Percentiles rank a stretch among this genome's conserved stretches.
These are phyloP conservation scores for Atrina japonica DNA, from an alignment of 2,888 invertebrate species.

Conservation along the genomic window DNA sequence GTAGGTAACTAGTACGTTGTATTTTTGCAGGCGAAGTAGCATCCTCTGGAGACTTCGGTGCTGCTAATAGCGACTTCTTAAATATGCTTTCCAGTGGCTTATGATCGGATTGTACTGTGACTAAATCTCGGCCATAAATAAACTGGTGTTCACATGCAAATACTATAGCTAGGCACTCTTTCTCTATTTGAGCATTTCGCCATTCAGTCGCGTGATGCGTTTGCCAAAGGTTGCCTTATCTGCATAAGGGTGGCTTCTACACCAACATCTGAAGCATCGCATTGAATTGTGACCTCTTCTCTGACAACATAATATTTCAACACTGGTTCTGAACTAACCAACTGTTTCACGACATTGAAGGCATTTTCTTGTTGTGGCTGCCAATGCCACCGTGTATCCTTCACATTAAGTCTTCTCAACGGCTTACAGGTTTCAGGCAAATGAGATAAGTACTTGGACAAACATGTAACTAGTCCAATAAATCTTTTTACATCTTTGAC, in stretches of 20 bases:
- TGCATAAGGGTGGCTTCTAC: constrained; percentile 48
- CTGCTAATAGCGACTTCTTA: constrained; percentile 39
- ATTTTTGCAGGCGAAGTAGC: constrained; percentile 44
- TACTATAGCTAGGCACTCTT: constrained; percentile 52
- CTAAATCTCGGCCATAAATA: constrained; percentile 47
- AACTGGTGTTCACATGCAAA: constrained; percentile 41
- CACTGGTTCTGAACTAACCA: constrained; percentile 32
- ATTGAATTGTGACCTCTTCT: constrained; percentile 44
- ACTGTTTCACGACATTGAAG: constrained; percentile 29
- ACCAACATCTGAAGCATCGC: constrained; percentile 44
- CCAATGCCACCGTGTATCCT: constrained; percentile 35
- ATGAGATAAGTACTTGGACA: constrained; percentile 42
- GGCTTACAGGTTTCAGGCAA: constrained; percentile 41
- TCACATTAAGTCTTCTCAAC: constrained; percentile 32
- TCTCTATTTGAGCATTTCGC: constrained; percentile 54
- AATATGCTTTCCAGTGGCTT: constrained; percentile 47
- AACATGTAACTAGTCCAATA: constrained; percentile 43
- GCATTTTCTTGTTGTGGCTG: constrained; percentile 39
- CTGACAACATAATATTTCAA: constrained; percentile 42
- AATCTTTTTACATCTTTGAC: constrained; percentile 37
- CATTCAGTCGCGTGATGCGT: constrained; percentile 47
- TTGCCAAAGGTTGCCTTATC: constrained; percentile 51
- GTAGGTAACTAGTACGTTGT: constrained; percentile 37
- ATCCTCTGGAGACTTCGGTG: constrained; percentile 50
- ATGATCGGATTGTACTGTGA: constrained; percentile 47